Evolutionary conservation across 1,140 invertebrate genomes (phyloP).

Genomic region (Euura saliciscinereae): DNA sequence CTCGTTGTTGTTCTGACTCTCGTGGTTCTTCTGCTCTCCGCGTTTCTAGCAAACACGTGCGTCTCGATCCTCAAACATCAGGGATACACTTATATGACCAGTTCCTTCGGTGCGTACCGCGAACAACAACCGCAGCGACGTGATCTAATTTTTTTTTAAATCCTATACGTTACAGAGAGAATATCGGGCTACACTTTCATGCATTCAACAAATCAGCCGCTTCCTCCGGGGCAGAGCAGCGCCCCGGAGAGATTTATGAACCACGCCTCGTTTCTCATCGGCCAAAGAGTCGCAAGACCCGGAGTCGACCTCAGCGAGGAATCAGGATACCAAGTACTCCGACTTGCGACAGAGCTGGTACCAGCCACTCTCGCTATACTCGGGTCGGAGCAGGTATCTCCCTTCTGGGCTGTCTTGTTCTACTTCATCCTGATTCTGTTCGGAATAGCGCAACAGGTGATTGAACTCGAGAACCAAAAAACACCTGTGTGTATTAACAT

Average conservation of each 20-base stretch:
- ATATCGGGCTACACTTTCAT: constrained; percentile 76
- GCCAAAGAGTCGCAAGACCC: constrained; percentile 68
- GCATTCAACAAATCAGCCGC: constrained; percentile 58
- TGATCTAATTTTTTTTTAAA: no score
- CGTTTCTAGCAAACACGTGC: constrained; percentile 82
- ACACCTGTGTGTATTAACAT: neutral
- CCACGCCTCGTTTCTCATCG: constrained; percentile 74
- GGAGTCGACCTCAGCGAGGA: constrained; percentile 61
- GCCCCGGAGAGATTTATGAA: constrained; percentile 70
- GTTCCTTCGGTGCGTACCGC: constrained; percentile 79
- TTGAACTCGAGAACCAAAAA: neutral
- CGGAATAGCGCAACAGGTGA: constrained; percentile 81
- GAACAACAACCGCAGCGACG: no score
- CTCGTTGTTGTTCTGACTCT: constrained; percentile 81
- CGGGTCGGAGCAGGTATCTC: constrained; percentile 72
- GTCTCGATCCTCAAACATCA: constrained; percentile 74
- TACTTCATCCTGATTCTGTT: constrained; percentile 86
- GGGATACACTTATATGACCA: constrained; percentile 76
- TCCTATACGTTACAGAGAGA: constrained; percentile 66
- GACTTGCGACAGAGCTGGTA: constrained; percentile 84
- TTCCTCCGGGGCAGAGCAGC: constrained; percentile 57
- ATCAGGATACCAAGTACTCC: constrained; percentile 78
- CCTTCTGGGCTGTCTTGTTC: constrained; percentile 86
- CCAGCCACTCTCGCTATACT: constrained; percentile 80
- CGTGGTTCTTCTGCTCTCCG: constrained; percentile 72